Evolutionary conservation across 2,113 vertebrate species (phyloP).

Genomic region (Neolamprologus sp.): DNA sequence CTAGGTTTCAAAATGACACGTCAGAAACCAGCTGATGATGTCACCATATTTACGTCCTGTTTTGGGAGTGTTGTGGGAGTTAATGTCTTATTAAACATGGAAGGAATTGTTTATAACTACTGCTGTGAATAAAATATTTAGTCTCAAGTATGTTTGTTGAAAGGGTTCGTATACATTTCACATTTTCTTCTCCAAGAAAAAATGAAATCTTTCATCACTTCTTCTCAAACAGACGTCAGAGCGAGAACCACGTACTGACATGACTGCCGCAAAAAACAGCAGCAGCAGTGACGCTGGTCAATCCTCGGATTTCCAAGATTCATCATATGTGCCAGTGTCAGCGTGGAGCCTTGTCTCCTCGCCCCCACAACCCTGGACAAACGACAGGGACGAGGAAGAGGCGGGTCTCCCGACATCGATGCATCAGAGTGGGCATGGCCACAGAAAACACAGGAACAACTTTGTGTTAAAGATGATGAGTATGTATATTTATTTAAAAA

Average conservation of each 20-base stretch:
- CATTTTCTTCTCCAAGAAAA: background rate
- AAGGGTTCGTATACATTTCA: background rate
- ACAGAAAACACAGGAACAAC: background rate
- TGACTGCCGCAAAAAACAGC: background rate
- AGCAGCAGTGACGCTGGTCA: background rate
- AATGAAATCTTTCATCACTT: background rate
- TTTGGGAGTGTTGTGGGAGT: background rate
- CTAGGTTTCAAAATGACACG: background rate
- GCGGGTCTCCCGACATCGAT: background rate
- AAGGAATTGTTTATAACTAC: background rate
- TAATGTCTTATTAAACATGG: background rate
- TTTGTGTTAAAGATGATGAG: background rate
- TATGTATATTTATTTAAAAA: background rate
- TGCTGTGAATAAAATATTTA: background rate
- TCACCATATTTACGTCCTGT: background rate
- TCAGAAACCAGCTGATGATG: background rate
- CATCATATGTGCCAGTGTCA: background rate
- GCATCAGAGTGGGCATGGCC: background rate
- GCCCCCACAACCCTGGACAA: background rate
- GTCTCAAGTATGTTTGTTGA: background rate
- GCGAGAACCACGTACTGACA: background rate
- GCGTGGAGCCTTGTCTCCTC: background rate
- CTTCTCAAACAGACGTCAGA: background rate
- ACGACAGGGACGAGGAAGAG: accelerated
- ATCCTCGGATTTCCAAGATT: background rate